Base-by-base conservation (phyloP, 2,797 vertebrate genomes). In the Phataginus tetradactyla region DNA sequence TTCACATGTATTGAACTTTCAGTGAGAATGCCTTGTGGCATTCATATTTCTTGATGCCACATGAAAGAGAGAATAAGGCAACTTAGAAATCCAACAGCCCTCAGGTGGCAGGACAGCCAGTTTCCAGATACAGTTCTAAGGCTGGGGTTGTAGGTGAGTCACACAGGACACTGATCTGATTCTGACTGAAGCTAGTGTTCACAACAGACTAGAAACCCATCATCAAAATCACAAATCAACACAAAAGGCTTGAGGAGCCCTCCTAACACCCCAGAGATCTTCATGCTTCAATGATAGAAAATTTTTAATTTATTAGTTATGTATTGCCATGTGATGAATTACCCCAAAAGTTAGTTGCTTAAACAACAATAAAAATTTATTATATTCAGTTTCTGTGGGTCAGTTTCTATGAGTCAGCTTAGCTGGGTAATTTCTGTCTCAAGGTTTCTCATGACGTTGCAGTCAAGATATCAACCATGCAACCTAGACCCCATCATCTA, bases 1-100 rank as follows among this genome's bases (percentile, higher is more conserved):
- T 55, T 92, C 78, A 49, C 14, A 29, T 81, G 85, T 59, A 91
- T 39, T 88, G 68, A 88, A 95, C 68, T 96, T 97, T 90, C 80
- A 85, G 57, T 91, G 57, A 94, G 49, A 95, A 63, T 45, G 57
- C n/a, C 49, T 94, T 53, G 7, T 23, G n/a, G 20, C 37, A 51
- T 84, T 94, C 66, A 21, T 87, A 86, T 69, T 90, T 95, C 79
- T 95, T 91, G 85, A 78, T 84, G 53, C 84, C 49, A 25, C 51
- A 64, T 14, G 66, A 92, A 94, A 91, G 6, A 89, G 68, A 68
- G 6, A 18, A 90, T 84, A 93, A 97, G 91, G 34, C 20, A 84
- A 49, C 85, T 79, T 39, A 90, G 64, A 92, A 94, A 90, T 18
- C 69, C 49, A 79, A 51, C 57, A 83, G 51, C 68, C 49, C 45